These are phyloP conservation scores for Scaptomyza reducta DNA, from an alignment of 2,888 invertebrate genomes.

Conservation along the genomic window DNA sequence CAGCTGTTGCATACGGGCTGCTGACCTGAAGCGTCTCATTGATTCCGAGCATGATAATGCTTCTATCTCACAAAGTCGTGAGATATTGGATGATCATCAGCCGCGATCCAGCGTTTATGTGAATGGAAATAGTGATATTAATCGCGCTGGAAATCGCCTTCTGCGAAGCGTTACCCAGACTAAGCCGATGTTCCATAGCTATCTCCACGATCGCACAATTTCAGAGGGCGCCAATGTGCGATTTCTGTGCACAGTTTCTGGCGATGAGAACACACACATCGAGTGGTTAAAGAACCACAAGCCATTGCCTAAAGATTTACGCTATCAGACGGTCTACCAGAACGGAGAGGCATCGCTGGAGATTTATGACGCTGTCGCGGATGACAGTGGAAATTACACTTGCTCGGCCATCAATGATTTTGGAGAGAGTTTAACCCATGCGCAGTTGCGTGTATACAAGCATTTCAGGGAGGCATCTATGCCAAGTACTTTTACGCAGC, in stretches of 20 bases:
- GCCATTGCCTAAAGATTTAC: constrained; percentile 85
- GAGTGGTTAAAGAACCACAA: constrained; percentile 91
- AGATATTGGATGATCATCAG: constrained; percentile 1
- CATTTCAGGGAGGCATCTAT: constrained; percentile 89
- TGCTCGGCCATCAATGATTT: constrained; percentile 91
- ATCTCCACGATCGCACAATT: constrained; percentile 90
- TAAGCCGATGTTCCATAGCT: constrained; percentile 90
- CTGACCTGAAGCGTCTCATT: constrained; percentile 78
- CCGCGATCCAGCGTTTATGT: constrained; percentile 27
- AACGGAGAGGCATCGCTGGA: constrained; percentile 90
- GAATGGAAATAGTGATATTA: constrained; percentile 53
- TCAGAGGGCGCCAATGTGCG: constrained; percentile 90
- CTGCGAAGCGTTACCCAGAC: constrained; percentile 58
- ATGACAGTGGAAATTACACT: constrained; percentile 91
- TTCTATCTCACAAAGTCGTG: constrained; percentile 1
- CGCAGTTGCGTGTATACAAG: constrained; percentile 90
- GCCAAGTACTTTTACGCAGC: constrained; percentile 90
- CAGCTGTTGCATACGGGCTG: constrained; percentile 86
- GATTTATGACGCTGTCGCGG: constrained; percentile 87
- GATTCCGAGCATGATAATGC: constrained; percentile 34
- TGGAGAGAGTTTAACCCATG: constrained; percentile 89
- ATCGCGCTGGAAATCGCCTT: constrained; percentile 51
- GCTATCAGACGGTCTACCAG: constrained; percentile 87
- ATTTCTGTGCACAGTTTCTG: constrained; percentile 90
- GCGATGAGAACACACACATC: constrained; percentile 87